phyloP scores from a whole-genome alignment of 2,888 invertebrate genomes.

The Dryobota labecula region DNA sequence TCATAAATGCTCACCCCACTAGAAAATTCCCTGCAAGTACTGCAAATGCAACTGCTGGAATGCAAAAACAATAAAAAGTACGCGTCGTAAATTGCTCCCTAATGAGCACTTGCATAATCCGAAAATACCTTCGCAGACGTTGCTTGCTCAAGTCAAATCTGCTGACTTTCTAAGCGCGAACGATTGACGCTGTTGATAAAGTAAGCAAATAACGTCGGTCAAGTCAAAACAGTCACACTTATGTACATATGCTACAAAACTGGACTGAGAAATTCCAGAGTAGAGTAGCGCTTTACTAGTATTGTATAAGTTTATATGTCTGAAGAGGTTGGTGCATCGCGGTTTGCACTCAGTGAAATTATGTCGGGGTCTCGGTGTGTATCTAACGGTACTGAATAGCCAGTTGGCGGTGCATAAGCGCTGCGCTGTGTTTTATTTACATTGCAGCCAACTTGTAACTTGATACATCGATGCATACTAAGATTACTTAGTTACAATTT shows the following conservation, averaged over 20 bases:
- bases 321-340: conserved; percentile 71
- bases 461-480: conserved; percentile 70
- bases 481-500: conserved; percentile 56
- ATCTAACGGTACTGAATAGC: conserved; percentile 82
- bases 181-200: conserved; percentile 52
- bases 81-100: conserved; percentile 43
- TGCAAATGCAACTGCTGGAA: conserved; percentile 27
- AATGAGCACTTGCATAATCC: conserved; percentile 56
- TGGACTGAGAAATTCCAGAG: conserved; percentile 52
- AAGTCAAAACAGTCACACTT: conserved; percentile 51
- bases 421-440: conserved; percentile 78
- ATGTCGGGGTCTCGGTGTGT: conserved; percentile 77
- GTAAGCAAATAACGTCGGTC: conserved; percentile 52
- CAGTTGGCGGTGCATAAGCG: conserved; percentile 78
- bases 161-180: conserved; percentile 55
- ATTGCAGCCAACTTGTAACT: conserved; percentile 76
- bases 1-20: neutral
- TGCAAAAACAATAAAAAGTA: conserved; percentile 42
- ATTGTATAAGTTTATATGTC: conserved; percentile 58
- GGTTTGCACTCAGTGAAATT: conserved; percentile 78
- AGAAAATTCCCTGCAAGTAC: conserved; percentile 12
- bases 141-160: conserved; percentile 43
- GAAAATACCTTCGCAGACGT: conserved; percentile 47
- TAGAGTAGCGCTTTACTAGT: conserved; percentile 48
- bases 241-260: conserved; percentile 43